phyloP scores from a whole-genome alignment of 2,113 vertebrate genomes.

The Naja naja region DNA sequence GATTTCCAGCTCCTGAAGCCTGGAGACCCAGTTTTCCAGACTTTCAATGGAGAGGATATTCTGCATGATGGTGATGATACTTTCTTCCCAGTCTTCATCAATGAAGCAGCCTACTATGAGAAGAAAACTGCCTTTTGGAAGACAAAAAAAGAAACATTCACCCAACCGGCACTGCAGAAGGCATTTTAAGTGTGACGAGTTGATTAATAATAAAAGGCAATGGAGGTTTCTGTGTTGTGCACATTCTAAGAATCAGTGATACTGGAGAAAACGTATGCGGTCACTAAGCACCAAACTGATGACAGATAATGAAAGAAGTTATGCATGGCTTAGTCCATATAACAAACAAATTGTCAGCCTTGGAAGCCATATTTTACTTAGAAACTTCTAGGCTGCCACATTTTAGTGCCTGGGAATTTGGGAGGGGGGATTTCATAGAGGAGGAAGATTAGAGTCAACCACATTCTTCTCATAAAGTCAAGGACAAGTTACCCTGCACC shows the following conservation, averaged over 20 bases:
- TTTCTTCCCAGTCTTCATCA: slow-evolving; percentile 53
- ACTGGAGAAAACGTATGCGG: not conserved
- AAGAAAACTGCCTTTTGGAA: slow-evolving; percentile 46
- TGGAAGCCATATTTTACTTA: no score
- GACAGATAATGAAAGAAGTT: not conserved
- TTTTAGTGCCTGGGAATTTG: no score
- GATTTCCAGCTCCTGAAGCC: slow-evolving; percentile 50
- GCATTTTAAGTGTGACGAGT: not conserved
- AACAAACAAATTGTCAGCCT: not conserved
- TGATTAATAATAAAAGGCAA: not conserved
- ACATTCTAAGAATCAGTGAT: not conserved
- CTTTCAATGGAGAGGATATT: slow-evolving; percentile 44
- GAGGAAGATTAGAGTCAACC: no score
- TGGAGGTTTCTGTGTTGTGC: not conserved
- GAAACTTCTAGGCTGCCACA: no score
- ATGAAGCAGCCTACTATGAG: slow-evolving; percentile 60
- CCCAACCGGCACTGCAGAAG: slow-evolving; percentile 36
- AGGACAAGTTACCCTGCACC: no score
- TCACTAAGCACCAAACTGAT: not conserved
- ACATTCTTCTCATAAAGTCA: no score
- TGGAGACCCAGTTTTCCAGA: slow-evolving; percentile 51
- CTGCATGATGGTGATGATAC: slow-evolving; percentile 28
- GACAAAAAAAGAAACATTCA: slow-evolving; percentile 18
- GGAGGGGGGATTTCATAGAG: no score
- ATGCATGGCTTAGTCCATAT: not conserved